Evolutionary conservation across 2,113 vertebrate genomes (phyloP), one percentile per base, ranked within the genome.

Genomic region (Piprites chloris): DNA sequence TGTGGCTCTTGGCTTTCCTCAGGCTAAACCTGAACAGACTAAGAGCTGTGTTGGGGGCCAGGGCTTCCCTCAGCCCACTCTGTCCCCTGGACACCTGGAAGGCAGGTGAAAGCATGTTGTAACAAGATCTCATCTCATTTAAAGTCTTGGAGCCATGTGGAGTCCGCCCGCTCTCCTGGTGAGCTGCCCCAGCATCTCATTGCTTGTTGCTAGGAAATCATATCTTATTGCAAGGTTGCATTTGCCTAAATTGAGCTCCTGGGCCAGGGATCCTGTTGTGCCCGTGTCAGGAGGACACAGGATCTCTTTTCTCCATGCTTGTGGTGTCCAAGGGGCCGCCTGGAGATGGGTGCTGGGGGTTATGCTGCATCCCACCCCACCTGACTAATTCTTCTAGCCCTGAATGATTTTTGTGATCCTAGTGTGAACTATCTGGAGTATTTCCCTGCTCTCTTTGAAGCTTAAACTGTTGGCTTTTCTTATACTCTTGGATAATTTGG

Each of bases 181-280:
- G 55, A 76, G 83, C 87, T 89, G 89, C 42, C 87, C 68, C 65
- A 50, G 84, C 55, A 3, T 46, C 74, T 74, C 20, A 2, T 12
- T 62, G 32, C 68, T 74, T 14, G 84, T 89, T 94, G 93, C 91
- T 92, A 77, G 96, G 91, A 96, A 95, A 96, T 94, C 66, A 23
- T 47, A 46, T 39, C 84, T 81, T 32, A 5, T 27, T 71, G 67
- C 73, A 50, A 50, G 80, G 52, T 7, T 50, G 73, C 21, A 2
- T 55, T 39, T 91, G 63, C 77, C 42, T 1, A 13, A 87, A 49
- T 7, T 30, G 42, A 58, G 81, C 65, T 75, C 35, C 37, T 2
- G 6, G 87, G 58, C 84, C 2, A 1, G n/a, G 46, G 42, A 11
- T 27, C 1, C n/a, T 14, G 66, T 3, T 53, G 37, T 55, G 76